Evolutionary conservation across 2,888 invertebrate species (phyloP).

Genomic region (Oscheius myriophilus): DNA sequence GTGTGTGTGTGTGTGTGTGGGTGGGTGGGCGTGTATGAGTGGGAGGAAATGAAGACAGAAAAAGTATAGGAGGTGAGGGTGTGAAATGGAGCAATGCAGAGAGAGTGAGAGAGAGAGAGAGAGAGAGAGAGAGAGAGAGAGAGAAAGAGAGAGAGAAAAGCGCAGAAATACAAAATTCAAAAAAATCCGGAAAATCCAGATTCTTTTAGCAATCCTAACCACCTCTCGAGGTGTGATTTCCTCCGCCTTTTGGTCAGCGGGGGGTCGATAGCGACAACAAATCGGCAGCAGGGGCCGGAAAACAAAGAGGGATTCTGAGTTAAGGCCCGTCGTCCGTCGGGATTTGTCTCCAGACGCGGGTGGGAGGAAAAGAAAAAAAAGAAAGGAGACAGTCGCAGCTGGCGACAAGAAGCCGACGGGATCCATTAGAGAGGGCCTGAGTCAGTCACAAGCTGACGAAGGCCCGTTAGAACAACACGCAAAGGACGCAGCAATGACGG

Average conservation of each 20-base stretch:
- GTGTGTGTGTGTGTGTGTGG: too few species aligned
- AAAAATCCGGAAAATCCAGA: too few species aligned
- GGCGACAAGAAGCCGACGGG: neutral
- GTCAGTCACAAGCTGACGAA: neutral
- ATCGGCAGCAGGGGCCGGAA: too few species aligned
- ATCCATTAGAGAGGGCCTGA: neutral
- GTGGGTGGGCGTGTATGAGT: too few species aligned
- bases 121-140: neutral
- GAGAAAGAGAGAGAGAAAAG: constrained; percentile 10
- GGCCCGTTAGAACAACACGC: neutral
- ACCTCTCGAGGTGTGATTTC: too few species aligned
- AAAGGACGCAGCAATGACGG: neutral
- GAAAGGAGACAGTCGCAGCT: constrained; percentile 1
- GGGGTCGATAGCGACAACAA: too few species aligned
- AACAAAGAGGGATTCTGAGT: too few species aligned
- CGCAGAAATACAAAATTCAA: neutral
- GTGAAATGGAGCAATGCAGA: neutral
- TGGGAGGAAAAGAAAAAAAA: neutral
- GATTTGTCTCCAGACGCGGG: neutral
- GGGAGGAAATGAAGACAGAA: too few species aligned
- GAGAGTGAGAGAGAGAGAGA: neutral
- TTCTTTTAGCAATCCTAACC: too few species aligned
- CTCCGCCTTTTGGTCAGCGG: too few species aligned
- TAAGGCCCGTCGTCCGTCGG: too few species aligned
- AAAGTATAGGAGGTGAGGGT: too few species aligned